Conservation (phyloP, 2,888 invertebrate genomes). For the Erebia epiphron region DNA sequence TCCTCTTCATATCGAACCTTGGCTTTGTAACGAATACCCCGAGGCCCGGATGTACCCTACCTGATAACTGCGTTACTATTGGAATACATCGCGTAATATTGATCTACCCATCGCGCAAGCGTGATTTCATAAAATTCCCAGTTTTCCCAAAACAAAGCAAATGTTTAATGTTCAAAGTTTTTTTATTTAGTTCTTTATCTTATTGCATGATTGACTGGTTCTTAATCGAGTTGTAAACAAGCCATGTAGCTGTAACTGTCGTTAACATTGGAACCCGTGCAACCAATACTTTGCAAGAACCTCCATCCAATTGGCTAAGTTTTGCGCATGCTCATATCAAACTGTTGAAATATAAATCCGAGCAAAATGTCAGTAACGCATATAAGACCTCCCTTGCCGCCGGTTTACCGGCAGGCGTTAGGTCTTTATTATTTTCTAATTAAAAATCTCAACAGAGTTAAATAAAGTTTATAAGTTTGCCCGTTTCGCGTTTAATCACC, state of each 20-base stretch:
- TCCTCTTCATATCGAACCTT: constrained; percentile 27
- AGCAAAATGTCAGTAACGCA: constrained; percentile 68
- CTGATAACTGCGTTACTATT: constrained; percentile 40
- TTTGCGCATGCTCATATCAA: constrained; percentile 67
- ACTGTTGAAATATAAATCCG: constrained; percentile 58
- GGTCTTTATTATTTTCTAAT: constrained; percentile 46
- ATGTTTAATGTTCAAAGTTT: background rate
- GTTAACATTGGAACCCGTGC: constrained; percentile 7
- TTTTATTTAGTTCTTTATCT: background rate
- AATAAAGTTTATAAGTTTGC: constrained; percentile 51
- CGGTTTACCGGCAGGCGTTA: constrained; percentile 65
- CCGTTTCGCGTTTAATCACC: constrained; percentile 33
- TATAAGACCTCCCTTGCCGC: constrained; percentile 59
- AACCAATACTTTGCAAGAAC: constrained; percentile 53
- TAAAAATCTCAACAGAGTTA: constrained; percentile 48
- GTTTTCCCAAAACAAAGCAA: constrained; percentile 1
- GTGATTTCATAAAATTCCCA: constrained; percentile 47
- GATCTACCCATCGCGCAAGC: constrained; percentile 74
- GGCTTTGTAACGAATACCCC: constrained; percentile 30
- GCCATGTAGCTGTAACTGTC: background rate
- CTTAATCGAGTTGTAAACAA: constrained; percentile 27
- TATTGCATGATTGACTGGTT: constrained; percentile 4
- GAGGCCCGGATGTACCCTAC: constrained; percentile 36
- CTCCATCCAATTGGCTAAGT: constrained; percentile 68
- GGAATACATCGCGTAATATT: constrained; percentile 52